Base-by-base conservation (phyloP, 92 coral and sea anemone species). In the Blastomussa wellsi region DNA sequence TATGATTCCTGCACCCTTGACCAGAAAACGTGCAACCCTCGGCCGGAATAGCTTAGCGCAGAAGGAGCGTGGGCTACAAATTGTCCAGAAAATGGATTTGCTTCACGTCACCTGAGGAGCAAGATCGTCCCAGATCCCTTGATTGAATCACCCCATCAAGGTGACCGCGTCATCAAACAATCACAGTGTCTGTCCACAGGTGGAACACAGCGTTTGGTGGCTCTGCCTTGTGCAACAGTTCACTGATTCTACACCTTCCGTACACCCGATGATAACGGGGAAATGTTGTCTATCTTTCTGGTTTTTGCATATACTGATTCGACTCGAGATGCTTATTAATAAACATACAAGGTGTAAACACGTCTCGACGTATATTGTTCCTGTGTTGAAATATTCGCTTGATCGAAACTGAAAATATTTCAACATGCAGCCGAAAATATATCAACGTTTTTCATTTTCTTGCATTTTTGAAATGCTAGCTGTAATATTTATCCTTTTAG, bases 91-190 rank as follows among this genome's bases (percentile, higher is more conserved):
- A 22, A 28, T 2, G 77, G 85, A 16, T 81, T 81, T 70, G 44
- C 17, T 1, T 47, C 77, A 31, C 76, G 55, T 44, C 77, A 68
- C 28, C 24, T 48, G 85, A 29, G 77, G 85, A 10, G 77, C 77
- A 68, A 67, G 77, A 36, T 66, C 77, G 67, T 68, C 44, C 76
- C 85, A 39, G 48, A 67, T 42, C 47, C 47, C 85, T 67, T 68
- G 16, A 28, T 28, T 29, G 85, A 81, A 28, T 64, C 53, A 28
- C 66, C 77, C 28, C 85, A 81, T 44, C 76, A 44, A 47, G 77
- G 85, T 59, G 85, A 81, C 77, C 85, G 85, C 5, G 20, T 81
- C 36, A 81, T 81, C 66, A 81, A 81, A 42, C 77, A 64, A 32
- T 81, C n/a, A n/a, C n/a, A n/a, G n/a, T 81, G 85, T 41, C 15